phyloP scores from a whole-genome alignment of 2,888 invertebrate species.

The Tethea ocularis region DNA sequence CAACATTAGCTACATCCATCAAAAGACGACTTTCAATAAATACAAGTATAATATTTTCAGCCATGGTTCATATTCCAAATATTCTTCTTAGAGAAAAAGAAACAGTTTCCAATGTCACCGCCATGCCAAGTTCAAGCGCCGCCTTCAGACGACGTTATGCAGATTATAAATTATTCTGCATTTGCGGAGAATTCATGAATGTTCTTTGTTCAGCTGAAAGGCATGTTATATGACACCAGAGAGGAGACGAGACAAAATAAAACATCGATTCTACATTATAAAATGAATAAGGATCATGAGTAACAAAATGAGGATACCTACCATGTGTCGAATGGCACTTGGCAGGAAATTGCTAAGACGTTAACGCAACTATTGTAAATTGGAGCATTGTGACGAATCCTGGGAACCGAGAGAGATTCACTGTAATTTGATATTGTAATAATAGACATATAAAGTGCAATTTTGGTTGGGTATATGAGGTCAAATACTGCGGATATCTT shows the following conservation, averaged over 20 bases:
- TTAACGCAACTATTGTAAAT: slow-evolving; percentile 35
- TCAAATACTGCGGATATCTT: no score
- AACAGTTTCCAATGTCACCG: not conserved
- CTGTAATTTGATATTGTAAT: slow-evolving; percentile 8
- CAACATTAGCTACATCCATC: not conserved
- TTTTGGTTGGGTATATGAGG: no score
- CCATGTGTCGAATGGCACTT: slow-evolving; percentile 36
- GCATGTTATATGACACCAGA: not conserved
- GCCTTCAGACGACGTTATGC: not conserved
- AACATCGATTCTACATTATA: slow-evolving; percentile 31
- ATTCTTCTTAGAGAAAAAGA: not conserved
- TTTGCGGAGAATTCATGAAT: not conserved
- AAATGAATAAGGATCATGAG: slow-evolving; percentile 49
- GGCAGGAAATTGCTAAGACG: slow-evolving; percentile 62
- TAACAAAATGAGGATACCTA: slow-evolving; percentile 37
- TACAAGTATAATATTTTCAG: not conserved
- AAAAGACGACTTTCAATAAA: not conserved
- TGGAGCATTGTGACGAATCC: slow-evolving; percentile 28
- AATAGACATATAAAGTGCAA: not conserved
- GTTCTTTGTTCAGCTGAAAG: not conserved
- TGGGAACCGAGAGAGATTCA: slow-evolving; percentile 20
- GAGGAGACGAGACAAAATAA: not conserved
- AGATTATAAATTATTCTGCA: not conserved
- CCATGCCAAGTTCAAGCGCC: not conserved
- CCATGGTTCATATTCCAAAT: not conserved